A percentile compares a stretch with the other conserved stretches of the same genome.
Conservation (phyloP, 2,888 invertebrate genomes). For the Lacanobia oleracea region DNA sequence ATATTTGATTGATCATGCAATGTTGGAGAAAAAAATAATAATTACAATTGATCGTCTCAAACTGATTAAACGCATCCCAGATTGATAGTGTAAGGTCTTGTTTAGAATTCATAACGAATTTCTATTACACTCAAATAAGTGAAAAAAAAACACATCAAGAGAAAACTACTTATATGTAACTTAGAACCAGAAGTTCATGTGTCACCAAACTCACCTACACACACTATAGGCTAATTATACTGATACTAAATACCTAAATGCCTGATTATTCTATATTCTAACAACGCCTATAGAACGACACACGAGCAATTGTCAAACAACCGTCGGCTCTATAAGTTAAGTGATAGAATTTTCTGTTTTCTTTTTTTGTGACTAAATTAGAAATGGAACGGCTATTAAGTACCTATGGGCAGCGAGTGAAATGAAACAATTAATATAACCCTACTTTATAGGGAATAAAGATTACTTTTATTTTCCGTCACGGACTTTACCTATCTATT, state of each 20-base stretch:
- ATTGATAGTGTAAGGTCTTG: not conserved
- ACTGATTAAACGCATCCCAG: not conserved
- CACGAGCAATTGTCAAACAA: constrained; percentile 28
- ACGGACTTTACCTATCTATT: constrained; percentile 3
- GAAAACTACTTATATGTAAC: too few relatives aligned
- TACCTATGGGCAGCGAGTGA: constrained; percentile 38
- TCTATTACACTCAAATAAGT: too few relatives aligned
- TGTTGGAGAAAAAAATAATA: not conserved
- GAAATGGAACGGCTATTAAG: constrained; percentile 75
- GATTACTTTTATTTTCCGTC: constrained; percentile 34
- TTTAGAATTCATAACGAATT: too few relatives aligned
- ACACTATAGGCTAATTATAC: too few relatives aligned
- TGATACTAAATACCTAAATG: not conserved
- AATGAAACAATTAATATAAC: constrained; percentile 43
- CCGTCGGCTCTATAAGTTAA: not conserved
- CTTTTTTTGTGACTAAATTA: constrained; percentile 76
- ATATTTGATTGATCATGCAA: too few relatives aligned
- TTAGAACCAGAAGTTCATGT: too few relatives aligned
- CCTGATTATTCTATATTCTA: not conserved
- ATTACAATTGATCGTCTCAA: not conserved
- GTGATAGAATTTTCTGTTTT: not conserved
- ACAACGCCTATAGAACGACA: not conserved
- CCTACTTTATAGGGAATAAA: not conserved
- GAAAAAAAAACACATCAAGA: too few relatives aligned
- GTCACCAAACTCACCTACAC: too few relatives aligned